Base-by-base conservation (phyloP, 2,797 vertebrate genomes). In the Tragopan temminckii region DNA sequence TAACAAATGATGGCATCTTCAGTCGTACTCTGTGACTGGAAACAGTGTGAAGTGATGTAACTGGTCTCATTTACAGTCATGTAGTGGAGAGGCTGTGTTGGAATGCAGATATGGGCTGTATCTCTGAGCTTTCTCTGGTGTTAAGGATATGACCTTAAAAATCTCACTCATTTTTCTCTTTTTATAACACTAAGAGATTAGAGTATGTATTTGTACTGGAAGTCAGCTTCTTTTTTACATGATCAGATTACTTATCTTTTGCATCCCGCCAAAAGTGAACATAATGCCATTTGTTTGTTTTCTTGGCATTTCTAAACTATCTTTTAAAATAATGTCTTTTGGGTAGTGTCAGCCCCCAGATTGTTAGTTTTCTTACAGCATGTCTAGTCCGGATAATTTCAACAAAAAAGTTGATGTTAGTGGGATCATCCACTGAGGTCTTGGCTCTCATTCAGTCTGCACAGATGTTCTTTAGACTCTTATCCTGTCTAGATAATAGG, bases 171-270 rank as follows among this genome's bases (percentile, higher is more conserved):
- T 96, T 97, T 97, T 97, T 97, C 97, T 96, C 90, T 91, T 92
- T 89, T 89, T 90, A 63, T 83, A 17, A 77, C 76, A 95, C 89
- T 96, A 90, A 93, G 92, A 88, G 90, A 89, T 95, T 94, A 87
- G 82, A 91, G 95, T 94, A 95, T 93, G 84, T 95, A 87, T 96
- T 95, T 89, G 31, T 74, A 82, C 74, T 95, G 97, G 96, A 97
- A 97, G 96, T 97, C 91, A 95, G 89, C 89, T 97, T 93, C 93
- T 97, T 93, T 89, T 96, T 91, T 93, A 97, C 85, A 68, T 52
- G 93, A 93, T 97, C 97, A 96, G 96, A 79, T 96, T 96, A 94
- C 97, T 97, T 97, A 96, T 97, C 96, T 97, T 96, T 95, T 95
- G 70, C 95, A 92, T 95, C 95, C 96, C 85, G 53, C 96, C 97